These are phyloP conservation scores for Myripristis murdjan DNA, from an alignment of 2,797 vertebrate species.

Conservation along the genomic window DNA sequence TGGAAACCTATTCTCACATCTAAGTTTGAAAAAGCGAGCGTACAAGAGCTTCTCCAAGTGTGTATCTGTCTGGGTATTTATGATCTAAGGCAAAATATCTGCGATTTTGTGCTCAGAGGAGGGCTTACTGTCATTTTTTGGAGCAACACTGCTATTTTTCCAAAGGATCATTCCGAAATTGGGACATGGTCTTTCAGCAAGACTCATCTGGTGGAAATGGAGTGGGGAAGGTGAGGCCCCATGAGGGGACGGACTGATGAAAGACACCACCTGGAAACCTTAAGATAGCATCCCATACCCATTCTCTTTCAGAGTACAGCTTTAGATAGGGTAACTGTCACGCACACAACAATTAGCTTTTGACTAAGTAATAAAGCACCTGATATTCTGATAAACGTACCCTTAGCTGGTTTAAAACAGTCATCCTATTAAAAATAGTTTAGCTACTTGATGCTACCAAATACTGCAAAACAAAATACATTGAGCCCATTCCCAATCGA, in stretches of 20 bases:
- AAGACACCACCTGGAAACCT: constrained; percentile 69
- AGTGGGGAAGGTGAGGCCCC: constrained; percentile 67
- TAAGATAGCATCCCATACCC: constrained; percentile 51
- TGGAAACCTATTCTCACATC: neutral
- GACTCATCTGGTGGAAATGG: constrained; percentile 58
- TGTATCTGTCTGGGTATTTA: constrained; percentile 20
- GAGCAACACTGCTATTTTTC: constrained; percentile 61
- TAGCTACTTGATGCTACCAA: neutral
- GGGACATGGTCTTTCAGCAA: constrained; percentile 65
- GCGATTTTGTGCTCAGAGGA: constrained; percentile 42
- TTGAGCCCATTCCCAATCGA: neutral
- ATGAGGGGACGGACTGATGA: constrained; percentile 56
- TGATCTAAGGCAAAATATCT: constrained; percentile 30
- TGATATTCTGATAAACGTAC: constrained; percentile 5
- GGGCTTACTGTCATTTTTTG: constrained; percentile 41
- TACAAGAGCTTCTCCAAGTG: neutral
- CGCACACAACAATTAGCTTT: constrained; percentile 19
- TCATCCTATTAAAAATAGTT: too few species aligned
- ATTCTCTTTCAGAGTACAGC: constrained; percentile 26
- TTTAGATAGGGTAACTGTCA: constrained; percentile 4
- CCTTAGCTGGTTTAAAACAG: constrained; percentile 5
- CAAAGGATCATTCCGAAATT: constrained; percentile 56
- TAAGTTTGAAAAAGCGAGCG: neutral
- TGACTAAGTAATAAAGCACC: constrained; percentile 20
- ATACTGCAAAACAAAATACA: neutral